A percentile compares a stretch with the other conserved stretches of the same genome.
Conservation (phyloP, 1,140 invertebrate genomes). For the Bombus pyrosoma region DNA sequence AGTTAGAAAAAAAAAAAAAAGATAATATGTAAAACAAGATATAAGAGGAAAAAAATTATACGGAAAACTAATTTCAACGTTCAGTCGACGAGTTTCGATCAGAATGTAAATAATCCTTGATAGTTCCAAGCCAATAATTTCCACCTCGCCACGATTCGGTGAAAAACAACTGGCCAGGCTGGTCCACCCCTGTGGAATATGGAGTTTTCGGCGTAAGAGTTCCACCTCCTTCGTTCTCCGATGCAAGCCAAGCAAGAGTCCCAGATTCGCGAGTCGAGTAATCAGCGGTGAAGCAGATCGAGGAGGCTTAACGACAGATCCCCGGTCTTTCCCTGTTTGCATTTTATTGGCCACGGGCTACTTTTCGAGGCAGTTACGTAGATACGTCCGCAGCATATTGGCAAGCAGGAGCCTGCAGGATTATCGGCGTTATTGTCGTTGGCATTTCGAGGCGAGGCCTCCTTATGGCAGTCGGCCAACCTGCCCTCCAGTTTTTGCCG, state of each 20-base stretch:
- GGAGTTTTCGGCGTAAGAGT: constrained; percentile 5
- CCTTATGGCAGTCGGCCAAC: constrained; percentile 79
- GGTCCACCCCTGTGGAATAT: background rate
- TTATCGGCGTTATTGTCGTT: constrained; percentile 77
- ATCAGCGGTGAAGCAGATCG: constrained; percentile 53
- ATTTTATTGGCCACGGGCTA: constrained; percentile 78
- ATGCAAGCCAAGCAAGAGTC: constrained; percentile 40
- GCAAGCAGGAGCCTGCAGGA: constrained; percentile 71
- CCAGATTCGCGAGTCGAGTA: constrained; percentile 33
- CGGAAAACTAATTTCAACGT: background rate
- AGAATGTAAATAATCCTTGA: background rate
- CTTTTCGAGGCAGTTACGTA: constrained; percentile 78
- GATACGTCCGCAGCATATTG: constrained; percentile 79
- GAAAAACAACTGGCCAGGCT: background rate
- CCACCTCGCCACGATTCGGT: too few relatives aligned
- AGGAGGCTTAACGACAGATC: constrained; percentile 65
- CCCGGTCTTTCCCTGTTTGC: constrained; percentile 54
- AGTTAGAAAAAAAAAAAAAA: background rate
- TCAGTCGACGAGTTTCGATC: background rate
- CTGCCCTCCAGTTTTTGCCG: constrained; percentile 64
- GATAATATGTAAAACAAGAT: background rate
- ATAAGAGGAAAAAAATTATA: too few relatives aligned
- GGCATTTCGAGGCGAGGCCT: constrained; percentile 71
- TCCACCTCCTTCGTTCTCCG: constrained; percentile 15
- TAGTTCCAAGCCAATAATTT: background rate